A percentile compares a stretch with the other conserved stretches of the same genome.
These are phyloP conservation scores for Gobiocypris rarus DNA, from an alignment of 2,113 vertebrate genomes.

Conservation along the genomic window DNA sequence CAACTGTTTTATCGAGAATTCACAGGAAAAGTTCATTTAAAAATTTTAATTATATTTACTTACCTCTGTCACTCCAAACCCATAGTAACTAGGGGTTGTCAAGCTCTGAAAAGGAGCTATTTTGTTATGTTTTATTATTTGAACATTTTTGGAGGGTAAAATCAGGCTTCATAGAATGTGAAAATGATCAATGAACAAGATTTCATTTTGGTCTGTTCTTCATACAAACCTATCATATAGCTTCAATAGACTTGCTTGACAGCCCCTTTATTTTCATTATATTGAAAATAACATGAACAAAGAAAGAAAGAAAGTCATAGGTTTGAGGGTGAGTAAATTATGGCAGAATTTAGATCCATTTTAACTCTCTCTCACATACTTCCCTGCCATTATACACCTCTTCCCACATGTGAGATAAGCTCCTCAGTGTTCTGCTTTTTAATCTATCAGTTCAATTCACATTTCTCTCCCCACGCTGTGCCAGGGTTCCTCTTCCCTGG, in stretches of 20 bases:
- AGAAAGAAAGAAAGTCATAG: neutral
- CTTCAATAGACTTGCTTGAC: neutral
- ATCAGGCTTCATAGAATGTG: neutral
- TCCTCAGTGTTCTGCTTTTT: conserved; percentile 1
- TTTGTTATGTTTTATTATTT: too few relatives aligned
- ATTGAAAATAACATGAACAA: neutral
- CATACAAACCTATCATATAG: neutral
- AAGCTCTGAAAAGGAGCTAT: neutral
- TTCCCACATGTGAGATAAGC: neutral
- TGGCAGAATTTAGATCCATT: neutral
- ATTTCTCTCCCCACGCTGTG: conserved; percentile 18
- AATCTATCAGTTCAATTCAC: conserved; percentile 17
- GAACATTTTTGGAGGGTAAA: neutral
- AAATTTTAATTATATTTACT: neutral
- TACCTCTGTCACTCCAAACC: neutral
- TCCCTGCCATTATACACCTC: neutral
- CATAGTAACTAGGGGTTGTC: neutral
- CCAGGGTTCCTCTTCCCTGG: neutral
- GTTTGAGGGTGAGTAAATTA: neutral
- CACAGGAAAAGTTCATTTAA: neutral
- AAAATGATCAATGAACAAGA: neutral
- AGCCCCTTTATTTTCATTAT: neutral
- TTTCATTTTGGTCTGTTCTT: neutral
- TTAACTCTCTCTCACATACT: neutral
- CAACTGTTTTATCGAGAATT: too few relatives aligned